phyloP scores from a whole-genome alignment of 2,113 vertebrate species.

The Pelusios castaneus region DNA sequence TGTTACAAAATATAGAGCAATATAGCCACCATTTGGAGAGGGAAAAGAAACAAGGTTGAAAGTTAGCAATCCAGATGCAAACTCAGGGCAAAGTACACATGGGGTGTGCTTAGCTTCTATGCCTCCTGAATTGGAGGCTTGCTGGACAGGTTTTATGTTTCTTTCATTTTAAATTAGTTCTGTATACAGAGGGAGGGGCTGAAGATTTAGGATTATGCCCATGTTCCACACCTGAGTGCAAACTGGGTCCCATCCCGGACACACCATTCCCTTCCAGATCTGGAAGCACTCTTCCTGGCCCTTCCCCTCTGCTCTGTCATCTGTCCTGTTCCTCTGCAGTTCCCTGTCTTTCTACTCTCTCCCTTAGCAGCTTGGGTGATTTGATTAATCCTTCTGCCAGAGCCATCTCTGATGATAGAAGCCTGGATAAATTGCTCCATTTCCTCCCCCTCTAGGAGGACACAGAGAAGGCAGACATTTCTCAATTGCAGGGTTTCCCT shows the following conservation, averaged over 20 bases:
- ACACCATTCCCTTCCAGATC: rapidly evolving
- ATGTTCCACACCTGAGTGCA: neutral
- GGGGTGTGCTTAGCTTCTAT: neutral
- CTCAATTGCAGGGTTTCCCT: neutral
- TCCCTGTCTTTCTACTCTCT: neutral
- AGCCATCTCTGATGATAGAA: neutral
- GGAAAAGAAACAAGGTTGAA: neutral
- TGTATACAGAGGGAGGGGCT: neutral
- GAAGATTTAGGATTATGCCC: neutral
- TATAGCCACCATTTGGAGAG: neutral
- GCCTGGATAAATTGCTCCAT: neutral
- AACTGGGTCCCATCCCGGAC: neutral
- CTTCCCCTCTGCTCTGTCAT: neutral
- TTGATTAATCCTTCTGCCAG: neutral
- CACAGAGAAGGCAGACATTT: neutral
- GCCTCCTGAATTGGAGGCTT: neutral
- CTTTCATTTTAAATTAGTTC: neutral
- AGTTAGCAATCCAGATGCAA: neutral
- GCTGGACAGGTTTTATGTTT: neutral
- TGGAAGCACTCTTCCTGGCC: slow-evolving; percentile 56
- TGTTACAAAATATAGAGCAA: neutral
- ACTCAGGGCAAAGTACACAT: neutral
- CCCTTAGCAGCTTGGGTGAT: rapidly evolving
- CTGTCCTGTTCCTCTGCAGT: neutral
- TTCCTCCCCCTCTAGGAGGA: neutral